A percentile compares a stretch with the other conserved stretches of the same genome.
phyloP scores from a whole-genome alignment of 2,797 vertebrate species.

The Melanotaenia pygmaea region DNA sequence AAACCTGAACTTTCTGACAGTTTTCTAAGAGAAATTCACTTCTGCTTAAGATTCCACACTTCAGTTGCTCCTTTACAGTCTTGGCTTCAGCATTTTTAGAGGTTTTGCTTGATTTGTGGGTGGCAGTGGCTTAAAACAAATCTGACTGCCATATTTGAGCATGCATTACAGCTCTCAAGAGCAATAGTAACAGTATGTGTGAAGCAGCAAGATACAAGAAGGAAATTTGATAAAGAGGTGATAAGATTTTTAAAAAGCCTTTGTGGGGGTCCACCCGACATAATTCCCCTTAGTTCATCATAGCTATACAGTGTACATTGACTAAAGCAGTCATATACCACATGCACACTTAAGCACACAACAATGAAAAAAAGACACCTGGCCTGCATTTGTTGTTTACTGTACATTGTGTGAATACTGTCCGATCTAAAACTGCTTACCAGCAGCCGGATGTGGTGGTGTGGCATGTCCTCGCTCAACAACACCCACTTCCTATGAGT shows the following conservation, averaged over 20 bases:
- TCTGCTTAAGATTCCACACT: background rate
- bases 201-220: background rate
- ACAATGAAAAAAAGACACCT: slow-evolving; percentile 39
- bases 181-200: background rate
- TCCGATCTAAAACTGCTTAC: slow-evolving; percentile 65
- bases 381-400: slow-evolving; percentile 68
- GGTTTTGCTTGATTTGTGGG: slow-evolving; percentile 15
- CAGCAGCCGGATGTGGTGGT: slow-evolving; percentile 78
- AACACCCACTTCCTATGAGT: slow-evolving; percentile 88
- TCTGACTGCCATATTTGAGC: slow-evolving; percentile 1
- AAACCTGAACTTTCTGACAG: background rate
- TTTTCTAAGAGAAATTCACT: background rate
- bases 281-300: background rate
- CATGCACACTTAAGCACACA: background rate
- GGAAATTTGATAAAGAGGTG: background rate
- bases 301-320: slow-evolving; percentile 16
- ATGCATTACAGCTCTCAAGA: slow-evolving; percentile 4
- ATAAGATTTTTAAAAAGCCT: background rate
- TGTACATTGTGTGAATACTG: slow-evolving; percentile 71
- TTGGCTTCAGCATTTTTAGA: slow-evolving; percentile 16
- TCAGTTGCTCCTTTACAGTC: background rate
- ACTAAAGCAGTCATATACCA: slow-evolving; percentile 24
- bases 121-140: slow-evolving; percentile 13
- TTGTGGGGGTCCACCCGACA: background rate
- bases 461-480: slow-evolving; percentile 76